A percentile compares a stretch with the other conserved stretches of the same genome.
These are phyloP conservation scores for Anthonomus grandis DNA, from an alignment of 1,140 invertebrate species.

Conservation along the genomic window DNA sequence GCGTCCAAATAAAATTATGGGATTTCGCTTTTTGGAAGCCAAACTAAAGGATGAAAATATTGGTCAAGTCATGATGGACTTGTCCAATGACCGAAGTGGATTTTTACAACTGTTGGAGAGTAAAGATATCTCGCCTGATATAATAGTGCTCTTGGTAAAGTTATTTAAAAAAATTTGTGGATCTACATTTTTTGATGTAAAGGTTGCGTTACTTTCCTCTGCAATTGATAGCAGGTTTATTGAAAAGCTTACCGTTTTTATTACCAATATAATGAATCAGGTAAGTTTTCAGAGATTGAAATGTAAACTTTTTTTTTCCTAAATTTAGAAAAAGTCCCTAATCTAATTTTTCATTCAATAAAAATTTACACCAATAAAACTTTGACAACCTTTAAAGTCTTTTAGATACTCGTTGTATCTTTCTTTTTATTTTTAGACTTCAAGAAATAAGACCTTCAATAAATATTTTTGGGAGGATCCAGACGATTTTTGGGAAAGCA, in stretches of 20 bases:
- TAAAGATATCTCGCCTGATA: conserved; percentile 21
- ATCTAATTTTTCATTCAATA: not conserved
- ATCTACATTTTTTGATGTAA: conserved; percentile 16
- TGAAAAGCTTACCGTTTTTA: conserved; percentile 17
- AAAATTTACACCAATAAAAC: not conserved
- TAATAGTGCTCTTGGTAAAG: conserved; percentile 27
- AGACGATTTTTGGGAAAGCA: conserved; percentile 25
- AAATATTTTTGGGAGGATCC: conserved; percentile 27
- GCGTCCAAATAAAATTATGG: too few relatives aligned
- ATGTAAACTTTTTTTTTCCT: not conserved
- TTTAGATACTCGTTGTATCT: too few relatives aligned
- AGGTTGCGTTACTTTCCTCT: conserved; percentile 13
- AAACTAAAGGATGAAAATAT: conserved; percentile 17
- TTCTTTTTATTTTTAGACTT: conserved; percentile 15
- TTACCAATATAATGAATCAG: conserved; percentile 23
- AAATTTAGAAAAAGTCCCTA: not conserved
- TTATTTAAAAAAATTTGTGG: conserved; percentile 21
- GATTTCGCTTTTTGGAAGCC: too few relatives aligned
- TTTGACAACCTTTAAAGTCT: too few relatives aligned
- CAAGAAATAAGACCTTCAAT: conserved; percentile 12
- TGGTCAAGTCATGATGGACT: conserved; percentile 22
- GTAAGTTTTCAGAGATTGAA: not conserved
- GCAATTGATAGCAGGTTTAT: conserved; percentile 23
- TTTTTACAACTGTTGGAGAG: conserved; percentile 20
- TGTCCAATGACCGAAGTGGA: conserved; percentile 26